These are phyloP conservation scores for Pogonocherus hispidulus DNA, from an alignment of 2,888 invertebrate genomes.

Conservation along the genomic window DNA sequence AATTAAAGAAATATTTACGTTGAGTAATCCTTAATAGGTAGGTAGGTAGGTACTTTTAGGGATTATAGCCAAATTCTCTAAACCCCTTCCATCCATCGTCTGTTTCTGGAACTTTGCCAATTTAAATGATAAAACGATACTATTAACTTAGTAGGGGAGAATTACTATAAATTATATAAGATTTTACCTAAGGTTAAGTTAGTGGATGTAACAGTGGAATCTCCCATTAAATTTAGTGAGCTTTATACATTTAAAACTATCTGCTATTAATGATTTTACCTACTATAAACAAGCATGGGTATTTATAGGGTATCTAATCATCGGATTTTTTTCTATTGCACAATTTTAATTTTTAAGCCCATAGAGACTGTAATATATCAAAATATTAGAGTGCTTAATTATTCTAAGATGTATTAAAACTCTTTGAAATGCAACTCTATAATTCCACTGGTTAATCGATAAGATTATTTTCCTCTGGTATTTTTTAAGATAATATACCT, in stretches of 20 bases:
- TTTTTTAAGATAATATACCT: too few species aligned
- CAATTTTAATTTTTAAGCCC: too few species aligned
- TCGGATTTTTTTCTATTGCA: too few species aligned
- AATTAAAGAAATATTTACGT: constrained; percentile 8
- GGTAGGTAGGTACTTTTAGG: constrained; percentile 23
- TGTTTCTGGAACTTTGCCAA: constrained; percentile 65
- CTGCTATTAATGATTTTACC: constrained; percentile 58
- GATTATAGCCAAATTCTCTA: constrained; percentile 49
- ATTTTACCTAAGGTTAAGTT: constrained; percentile 65
- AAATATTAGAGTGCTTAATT: too few species aligned
- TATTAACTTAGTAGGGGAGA: constrained; percentile 66
- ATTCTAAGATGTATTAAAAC: too few species aligned
- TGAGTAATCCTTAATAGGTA: constrained; percentile 27
- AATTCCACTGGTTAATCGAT: too few species aligned
- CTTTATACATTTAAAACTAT: constrained; percentile 60
- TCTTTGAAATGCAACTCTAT: too few species aligned
- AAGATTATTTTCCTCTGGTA: too few species aligned
- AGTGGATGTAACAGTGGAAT: constrained; percentile 52
- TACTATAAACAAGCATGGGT: too few species aligned
- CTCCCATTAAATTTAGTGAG: constrained; percentile 60
- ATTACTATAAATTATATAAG: constrained; percentile 67
- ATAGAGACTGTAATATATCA: too few species aligned
- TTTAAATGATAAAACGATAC: constrained; percentile 68
- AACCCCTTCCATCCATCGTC: constrained; percentile 54
- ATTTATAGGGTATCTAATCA: too few species aligned